Evolutionary conservation across 2,888 invertebrate species (phyloP).

Genomic region (Ormyrus labotus): DNA sequence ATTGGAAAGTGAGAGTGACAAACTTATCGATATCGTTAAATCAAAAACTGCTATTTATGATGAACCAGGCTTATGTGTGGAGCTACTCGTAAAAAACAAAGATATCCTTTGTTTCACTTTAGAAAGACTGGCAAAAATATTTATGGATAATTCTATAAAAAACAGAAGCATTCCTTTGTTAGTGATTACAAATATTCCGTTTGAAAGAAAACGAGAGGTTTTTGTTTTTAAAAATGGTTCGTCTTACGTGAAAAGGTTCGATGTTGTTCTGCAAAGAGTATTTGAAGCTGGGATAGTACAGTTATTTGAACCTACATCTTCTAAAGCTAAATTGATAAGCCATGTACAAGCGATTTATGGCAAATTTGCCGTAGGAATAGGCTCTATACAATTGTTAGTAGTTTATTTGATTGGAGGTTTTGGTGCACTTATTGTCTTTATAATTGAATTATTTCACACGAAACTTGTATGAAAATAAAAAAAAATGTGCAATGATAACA

Average conservation of each 20-base stretch:
- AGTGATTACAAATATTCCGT: too few species aligned
- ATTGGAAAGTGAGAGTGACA: neutral
- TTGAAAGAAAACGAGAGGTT: neutral
- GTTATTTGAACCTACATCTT: too few species aligned
- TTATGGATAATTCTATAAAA: neutral
- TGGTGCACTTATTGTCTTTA: too few species aligned
- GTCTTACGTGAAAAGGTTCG: conserved; percentile 5
- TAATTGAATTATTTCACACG: too few species aligned
- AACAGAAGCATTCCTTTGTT: too few species aligned
- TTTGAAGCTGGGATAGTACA: neutral
- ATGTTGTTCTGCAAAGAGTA: neutral
- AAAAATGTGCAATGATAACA: too few species aligned
- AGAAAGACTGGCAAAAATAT: neutral
- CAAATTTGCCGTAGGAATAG: too few species aligned
- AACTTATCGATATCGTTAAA: neutral
- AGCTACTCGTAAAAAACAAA: neutral
- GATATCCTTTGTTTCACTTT: conserved; percentile 4
- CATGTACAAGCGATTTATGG: too few species aligned
- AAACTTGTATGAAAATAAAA: too few species aligned
- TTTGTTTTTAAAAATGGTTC: conserved; percentile 3
- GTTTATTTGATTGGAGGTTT: too few species aligned
- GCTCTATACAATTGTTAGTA: too few species aligned
- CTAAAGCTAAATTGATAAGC: too few species aligned
- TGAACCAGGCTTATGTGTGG: neutral
- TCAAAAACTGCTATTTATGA: neutral